Evolutionary conservation across 2,888 invertebrate genomes (phyloP), one percentile per base, ranked within the genome.

Genomic region (Stenotaenia linearis): DNA sequence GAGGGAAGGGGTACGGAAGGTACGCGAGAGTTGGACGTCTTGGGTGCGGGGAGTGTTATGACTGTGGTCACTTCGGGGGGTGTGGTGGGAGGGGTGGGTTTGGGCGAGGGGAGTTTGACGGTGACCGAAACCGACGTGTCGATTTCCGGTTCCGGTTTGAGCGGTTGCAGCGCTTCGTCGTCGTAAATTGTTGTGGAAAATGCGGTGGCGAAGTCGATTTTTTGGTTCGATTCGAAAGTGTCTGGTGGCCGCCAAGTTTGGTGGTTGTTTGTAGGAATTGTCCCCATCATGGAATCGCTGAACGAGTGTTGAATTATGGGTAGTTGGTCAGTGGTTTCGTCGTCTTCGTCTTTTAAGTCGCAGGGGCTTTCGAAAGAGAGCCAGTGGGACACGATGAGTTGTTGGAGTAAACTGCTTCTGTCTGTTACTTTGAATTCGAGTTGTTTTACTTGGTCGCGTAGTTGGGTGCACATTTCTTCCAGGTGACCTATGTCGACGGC

Each of bases 171-270:
- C 1, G 78, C 78, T 1, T 78, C 78, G 12, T 78, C 78, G 18
- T 78, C 78, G 69, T 78, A 78, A 30, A 78, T 78, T 6, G 78
- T 32, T 12, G 69, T 78, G 1, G 78, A 78, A 35, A 78, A 78
- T 1, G 78, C 78, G 2, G 78, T 25, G 6, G 78, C 78, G 69
- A 78, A 78, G 69, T 78, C 78, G 61, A 78, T 30, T 40, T 69
- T 78, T 56, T 4, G 15, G 56, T 23, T 4, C 23, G 18, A 7
- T 56, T 56, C 56, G 56, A n/a, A 7, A 56, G 18, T 56, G 10
- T 35, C 1, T 3, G 15, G 37, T 77, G 77, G 0, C 1, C n/a
- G n/a, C n/a, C n/a, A n/a, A n/a, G n/a, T n/a, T n/a, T n/a, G n/a
- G n/a, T n/a, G n/a, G n/a, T n/a, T n/a, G n/a, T n/a, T n/a, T n/a